Evolutionary conservation across 1,140 invertebrate genomes (phyloP).

Genomic region (Phocides pigmalion): DNA sequence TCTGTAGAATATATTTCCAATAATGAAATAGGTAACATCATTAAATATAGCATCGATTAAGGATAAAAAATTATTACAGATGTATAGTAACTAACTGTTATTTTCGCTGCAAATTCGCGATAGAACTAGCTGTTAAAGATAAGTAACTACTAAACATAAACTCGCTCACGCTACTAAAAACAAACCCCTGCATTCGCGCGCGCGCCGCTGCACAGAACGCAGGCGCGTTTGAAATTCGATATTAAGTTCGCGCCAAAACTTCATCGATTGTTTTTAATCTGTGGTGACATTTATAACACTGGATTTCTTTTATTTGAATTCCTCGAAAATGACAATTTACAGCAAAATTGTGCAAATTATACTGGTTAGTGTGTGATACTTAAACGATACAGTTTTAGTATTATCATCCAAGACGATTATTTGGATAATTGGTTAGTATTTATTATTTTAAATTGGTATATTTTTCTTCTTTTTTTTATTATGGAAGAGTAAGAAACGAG

Average conservation of each 20-base stretch:
- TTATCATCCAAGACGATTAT: not conserved
- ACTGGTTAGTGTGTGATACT: conserved; percentile 72
- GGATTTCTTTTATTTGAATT: not conserved
- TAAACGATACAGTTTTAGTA: conserved; percentile 8
- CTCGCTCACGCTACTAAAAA: conserved; percentile 23
- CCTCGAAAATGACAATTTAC: conserved; percentile 75
- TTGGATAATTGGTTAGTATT: conserved; percentile 21
- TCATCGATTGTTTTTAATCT: not conserved
- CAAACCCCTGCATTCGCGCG: conserved; percentile 23
- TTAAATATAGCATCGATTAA: too few relatives aligned
- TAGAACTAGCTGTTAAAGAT: not conserved
- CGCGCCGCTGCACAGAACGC: conserved; percentile 25
- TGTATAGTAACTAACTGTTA: not conserved
- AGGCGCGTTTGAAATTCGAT: conserved; percentile 15
- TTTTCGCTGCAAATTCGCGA: not conserved
- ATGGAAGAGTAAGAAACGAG: too few relatives aligned
- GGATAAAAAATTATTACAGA: not conserved
- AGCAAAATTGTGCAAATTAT: conserved; percentile 82
- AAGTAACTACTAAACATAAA: conserved; percentile 5
- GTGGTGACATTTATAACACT: not conserved
- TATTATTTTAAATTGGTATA: too few relatives aligned
- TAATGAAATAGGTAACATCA: too few relatives aligned
- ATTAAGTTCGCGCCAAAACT: conserved; percentile 30
- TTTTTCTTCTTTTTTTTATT: too few relatives aligned
- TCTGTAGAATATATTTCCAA: too few relatives aligned